Evolutionary conservation across 2,888 invertebrate genomes (phyloP).

Genomic region (Acanthosoma haemorrhoidale): DNA sequence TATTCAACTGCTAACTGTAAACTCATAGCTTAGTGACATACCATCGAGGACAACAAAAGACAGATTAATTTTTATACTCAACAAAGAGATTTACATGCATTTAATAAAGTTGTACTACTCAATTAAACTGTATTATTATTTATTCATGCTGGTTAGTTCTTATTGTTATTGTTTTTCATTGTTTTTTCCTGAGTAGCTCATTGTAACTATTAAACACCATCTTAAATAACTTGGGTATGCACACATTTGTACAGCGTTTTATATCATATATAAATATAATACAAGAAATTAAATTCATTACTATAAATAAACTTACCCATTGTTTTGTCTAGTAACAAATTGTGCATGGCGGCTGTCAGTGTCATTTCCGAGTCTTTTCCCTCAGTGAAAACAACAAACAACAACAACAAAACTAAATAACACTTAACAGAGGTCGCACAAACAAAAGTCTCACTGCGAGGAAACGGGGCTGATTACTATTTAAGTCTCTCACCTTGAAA

Average conservation of each 20-base stretch:
- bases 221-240: neutral
- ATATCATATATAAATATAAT: too few species aligned
- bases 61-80: too few species aligned
- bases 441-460: slow-evolving; percentile 7
- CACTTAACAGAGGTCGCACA: slow-evolving; percentile 26
- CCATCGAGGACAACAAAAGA: too few species aligned
- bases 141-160: neutral
- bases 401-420: slow-evolving; percentile 22
- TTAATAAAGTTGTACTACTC: neutral
- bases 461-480: neutral
- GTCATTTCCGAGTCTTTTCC: slow-evolving; percentile 34
- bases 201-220: neutral
- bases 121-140: neutral
- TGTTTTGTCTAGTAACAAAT: slow-evolving; percentile 39
- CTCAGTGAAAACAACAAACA: slow-evolving; percentile 28
- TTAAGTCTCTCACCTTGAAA: slow-evolving; percentile 46
- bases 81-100: neutral
- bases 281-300: slow-evolving; percentile 7
- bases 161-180: slow-evolving; percentile 26
- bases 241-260: slow-evolving; percentile 3
- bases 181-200: slow-evolving; percentile 26
- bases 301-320: slow-evolving; percentile 37
- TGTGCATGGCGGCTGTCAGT: slow-evolving; percentile 38
- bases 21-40: too few species aligned
- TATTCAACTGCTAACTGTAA: too few species aligned